Percentiles rank a stretch among this genome's conserved stretches.
Conservation (phyloP, 2,888 invertebrate species). For the Heterodera filipjevi region DNA sequence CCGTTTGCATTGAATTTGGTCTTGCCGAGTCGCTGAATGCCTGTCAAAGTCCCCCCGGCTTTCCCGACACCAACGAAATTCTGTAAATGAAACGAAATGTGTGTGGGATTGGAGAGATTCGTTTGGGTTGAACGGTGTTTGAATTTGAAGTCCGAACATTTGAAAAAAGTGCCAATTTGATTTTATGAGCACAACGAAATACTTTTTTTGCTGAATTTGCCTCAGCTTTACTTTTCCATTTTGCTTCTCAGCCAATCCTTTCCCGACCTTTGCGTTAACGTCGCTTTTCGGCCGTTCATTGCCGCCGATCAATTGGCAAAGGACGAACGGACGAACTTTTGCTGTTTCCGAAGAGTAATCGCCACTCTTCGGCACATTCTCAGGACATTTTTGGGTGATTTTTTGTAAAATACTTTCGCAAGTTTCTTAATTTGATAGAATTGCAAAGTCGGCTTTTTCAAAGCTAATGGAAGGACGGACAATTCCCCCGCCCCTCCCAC, state of each 20-base stretch:
- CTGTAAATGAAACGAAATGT: conserved; percentile 41
- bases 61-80: conserved; percentile 45
- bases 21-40: conserved; percentile 55
- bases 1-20: conserved; percentile 57
- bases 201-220: too few species aligned
- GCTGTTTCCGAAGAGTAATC: conserved; percentile 43
- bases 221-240: not conserved
- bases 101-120: too few species aligned
- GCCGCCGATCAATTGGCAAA: conserved; percentile 41
- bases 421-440: not conserved
- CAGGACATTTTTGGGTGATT: conserved; percentile 40
- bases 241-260: conserved; percentile 38
- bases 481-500: not conserved
- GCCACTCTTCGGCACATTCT: conserved; percentile 47
- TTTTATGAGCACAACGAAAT: too few species aligned
- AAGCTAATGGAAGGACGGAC: too few species aligned
- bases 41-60: conserved; percentile 49
- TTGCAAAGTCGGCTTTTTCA: too few species aligned
- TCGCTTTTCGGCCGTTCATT: conserved; percentile 50
- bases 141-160: too few species aligned
- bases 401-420: not conserved
- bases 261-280: conserved; percentile 45
- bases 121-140: too few species aligned
- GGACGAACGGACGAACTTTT: conserved; percentile 40
- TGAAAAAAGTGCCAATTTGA: too few species aligned